Percentiles rank a stretch among this genome's conserved stretches.
These are phyloP conservation scores for Ennomos erosarius DNA, from an alignment of 2,888 invertebrate species.

Conservation along the genomic window DNA sequence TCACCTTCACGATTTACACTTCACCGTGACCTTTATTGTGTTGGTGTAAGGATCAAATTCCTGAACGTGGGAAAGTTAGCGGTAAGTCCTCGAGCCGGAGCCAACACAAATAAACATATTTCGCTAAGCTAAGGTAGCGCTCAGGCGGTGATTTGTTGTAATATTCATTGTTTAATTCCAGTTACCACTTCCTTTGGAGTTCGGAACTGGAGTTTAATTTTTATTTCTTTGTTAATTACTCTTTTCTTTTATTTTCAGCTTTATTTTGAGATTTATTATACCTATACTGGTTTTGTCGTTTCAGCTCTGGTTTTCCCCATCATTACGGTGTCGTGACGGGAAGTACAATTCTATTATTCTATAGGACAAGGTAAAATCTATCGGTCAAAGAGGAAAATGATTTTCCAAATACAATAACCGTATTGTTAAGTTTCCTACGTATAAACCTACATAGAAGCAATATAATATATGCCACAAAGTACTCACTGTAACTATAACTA, in stretches of 20 bases:
- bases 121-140: constrained; percentile 51
- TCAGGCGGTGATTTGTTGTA: constrained; percentile 55
- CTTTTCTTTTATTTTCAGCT: constrained; percentile 15
- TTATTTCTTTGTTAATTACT: constrained; percentile 23
- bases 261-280: constrained; percentile 11
- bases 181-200: constrained; percentile 34
- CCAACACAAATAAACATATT: constrained; percentile 68
- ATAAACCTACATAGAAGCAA: too few relatives aligned
- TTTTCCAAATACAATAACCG: too few relatives aligned
- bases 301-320: too few relatives aligned
- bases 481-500: too few relatives aligned
- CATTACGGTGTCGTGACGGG: too few relatives aligned
- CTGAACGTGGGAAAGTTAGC: constrained; percentile 39
- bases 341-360: too few relatives aligned
- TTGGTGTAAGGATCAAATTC: constrained; percentile 39
- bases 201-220: constrained; percentile 25
- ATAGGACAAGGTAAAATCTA: too few relatives aligned
- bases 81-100: constrained; percentile 53
- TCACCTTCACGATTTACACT: constrained; percentile 34
- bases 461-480: too few relatives aligned
- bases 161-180: constrained; percentile 57
- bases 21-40: constrained; percentile 19
- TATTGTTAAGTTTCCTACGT: too few relatives aligned
- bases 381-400: too few relatives aligned
- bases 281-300: background rate